Evolutionary conservation across 2,797 vertebrate genomes (phyloP).

Genomic region (Eospalax fontanierii): DNA sequence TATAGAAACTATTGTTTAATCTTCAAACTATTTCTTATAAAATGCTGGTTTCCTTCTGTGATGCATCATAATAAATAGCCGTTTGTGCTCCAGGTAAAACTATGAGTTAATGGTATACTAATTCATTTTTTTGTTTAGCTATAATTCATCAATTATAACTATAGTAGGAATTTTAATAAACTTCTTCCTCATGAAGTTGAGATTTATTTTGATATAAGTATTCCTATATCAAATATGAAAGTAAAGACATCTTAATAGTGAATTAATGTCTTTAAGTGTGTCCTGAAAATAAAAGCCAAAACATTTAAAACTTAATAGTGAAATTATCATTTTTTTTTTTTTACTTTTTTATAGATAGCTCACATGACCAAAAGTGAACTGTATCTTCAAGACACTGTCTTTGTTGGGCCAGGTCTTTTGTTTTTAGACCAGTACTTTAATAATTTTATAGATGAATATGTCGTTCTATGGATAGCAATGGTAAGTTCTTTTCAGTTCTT

Average conservation of each 20-base stretch:
- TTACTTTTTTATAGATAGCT: constrained; percentile 92
- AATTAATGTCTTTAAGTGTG: constrained; percentile 56
- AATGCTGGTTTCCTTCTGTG: constrained; percentile 8
- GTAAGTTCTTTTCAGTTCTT: constrained; percentile 89
- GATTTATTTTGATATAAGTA: constrained; percentile 15
- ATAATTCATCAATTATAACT: constrained; percentile 7
- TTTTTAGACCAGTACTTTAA: constrained; percentile 99
- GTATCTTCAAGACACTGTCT: constrained; percentile 95
- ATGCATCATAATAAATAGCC: neutral
- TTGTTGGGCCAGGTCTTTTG: constrained; percentile 97
- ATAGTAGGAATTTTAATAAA: constrained; percentile 59
- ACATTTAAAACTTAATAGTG: constrained; percentile 70
- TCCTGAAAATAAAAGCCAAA: constrained; percentile 68
- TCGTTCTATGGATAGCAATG: constrained; percentile 97
- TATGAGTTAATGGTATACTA: constrained; percentile 28
- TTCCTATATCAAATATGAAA: constrained; percentile 47
- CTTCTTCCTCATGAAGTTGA: constrained; percentile 50
- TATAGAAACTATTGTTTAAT: constrained; percentile 57
- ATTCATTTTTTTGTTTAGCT: constrained; percentile 49
- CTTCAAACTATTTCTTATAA: constrained; percentile 30
- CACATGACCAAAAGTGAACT: constrained; percentile 99
- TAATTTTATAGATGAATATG: constrained; percentile 96
- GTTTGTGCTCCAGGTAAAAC: constrained; percentile 40
- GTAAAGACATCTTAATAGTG: constrained; percentile 58
- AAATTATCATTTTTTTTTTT: constrained; percentile 75